Evolutionary conservation across 2,888 invertebrate genomes (phyloP), one percentile per base, ranked within the genome.

Genomic region (Chrysolina haemoptera): DNA sequence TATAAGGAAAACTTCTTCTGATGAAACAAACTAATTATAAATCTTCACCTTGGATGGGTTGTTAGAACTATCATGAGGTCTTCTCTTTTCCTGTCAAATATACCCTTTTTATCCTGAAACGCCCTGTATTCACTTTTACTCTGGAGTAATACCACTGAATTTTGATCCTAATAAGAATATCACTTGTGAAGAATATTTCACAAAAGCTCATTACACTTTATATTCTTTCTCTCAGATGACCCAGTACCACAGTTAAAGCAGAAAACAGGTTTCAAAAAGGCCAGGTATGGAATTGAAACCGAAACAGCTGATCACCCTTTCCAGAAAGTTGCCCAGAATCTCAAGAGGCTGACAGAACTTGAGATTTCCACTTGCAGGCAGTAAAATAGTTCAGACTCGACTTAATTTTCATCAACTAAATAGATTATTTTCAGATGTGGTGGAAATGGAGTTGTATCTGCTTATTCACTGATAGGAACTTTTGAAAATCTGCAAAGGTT

Each of bases 401-500:
- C 2, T n/a, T 0, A 16, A 63, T 41, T 27, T 43, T 11, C 18
- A 11, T 1, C 16, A 41, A 41, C 16, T 63, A 41, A 63, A 41
- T 5, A 20, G 27, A 3, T 18, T 14, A 5, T 65, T 71, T 71
- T 18, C 50, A 75, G 75, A 50, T 75, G 75, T 53, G n/a, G 20
- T 55, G 59, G 67, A 63, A 59, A 67, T 50, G 62, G 53, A 9
- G 55, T 65, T 18, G 48, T 74, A 22, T 62, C 69, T 55, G 71
- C 69, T 46, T 76, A 71, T 70, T 59, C 46, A 18, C 27, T 71
- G 14, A 67, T 74, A 48, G 55, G 20, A 41, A 62, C 27, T 46
- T 71, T 76, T n/a, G 62, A 71, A 64, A 48, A 63, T 55, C 64
- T 76, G 46, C 53, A 50, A 41, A 76, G 27, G 41, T 69, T 76